A percentile compares a stretch with the other conserved stretches of the same genome.
These are phyloP conservation scores for Sarotherodon lohbergeri DNA, from an alignment of 2,113 vertebrate species.

Conservation along the genomic window DNA sequence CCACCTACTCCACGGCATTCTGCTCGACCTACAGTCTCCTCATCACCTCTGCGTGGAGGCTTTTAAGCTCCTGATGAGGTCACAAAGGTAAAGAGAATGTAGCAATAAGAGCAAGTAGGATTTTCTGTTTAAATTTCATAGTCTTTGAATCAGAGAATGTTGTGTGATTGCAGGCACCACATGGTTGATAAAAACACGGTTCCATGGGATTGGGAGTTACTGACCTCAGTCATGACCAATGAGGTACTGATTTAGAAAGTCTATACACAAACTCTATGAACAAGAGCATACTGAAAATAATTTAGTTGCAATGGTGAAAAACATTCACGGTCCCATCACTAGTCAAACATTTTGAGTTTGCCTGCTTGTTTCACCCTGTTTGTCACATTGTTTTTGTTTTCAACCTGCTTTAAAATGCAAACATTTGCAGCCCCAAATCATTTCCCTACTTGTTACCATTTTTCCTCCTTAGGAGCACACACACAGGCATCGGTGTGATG, in stretches of 20 bases:
- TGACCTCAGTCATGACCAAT: slow-evolving; percentile 76
- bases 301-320: background rate
- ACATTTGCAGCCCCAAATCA: background rate
- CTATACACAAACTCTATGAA: background rate
- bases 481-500: slow-evolving; percentile 34
- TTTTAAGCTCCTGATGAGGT: slow-evolving; percentile 86
- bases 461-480: slow-evolving; percentile 9
- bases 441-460: background rate
- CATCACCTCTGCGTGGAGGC: slow-evolving; percentile 75
- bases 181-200: slow-evolving; percentile 72
- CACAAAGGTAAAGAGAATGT: slow-evolving; percentile 79
- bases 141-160: background rate
- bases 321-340: background rate
- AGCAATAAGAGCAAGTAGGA: background rate
- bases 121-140: background rate
- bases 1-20: slow-evolving; percentile 78
- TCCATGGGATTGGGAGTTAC: slow-evolving; percentile 88
- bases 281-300: background rate
- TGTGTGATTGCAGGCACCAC: slow-evolving; percentile 77
- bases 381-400: background rate
- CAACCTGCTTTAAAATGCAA: background rate
- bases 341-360: background rate
- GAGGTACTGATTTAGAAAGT: slow-evolving; percentile 70
- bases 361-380: background rate
- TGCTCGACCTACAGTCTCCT: slow-evolving; percentile 70